These are phyloP conservation scores for Limnephilus auricula DNA, from an alignment of 2,888 invertebrate species.

Conservation along the genomic window DNA sequence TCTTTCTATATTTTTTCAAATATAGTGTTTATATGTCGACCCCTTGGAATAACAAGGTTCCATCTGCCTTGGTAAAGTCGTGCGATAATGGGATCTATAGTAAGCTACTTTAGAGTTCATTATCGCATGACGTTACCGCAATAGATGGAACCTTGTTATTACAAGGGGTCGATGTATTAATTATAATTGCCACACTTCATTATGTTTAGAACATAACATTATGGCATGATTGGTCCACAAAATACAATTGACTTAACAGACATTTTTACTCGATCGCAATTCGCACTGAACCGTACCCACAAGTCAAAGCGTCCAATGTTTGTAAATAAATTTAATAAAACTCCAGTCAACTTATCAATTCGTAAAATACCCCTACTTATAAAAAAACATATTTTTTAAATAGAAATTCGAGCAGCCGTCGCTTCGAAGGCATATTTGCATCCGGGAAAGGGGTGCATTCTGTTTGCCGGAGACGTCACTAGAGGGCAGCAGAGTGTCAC, in stretches of 20 bases:
- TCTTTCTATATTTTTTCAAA: not conserved
- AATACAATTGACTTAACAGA: not conserved
- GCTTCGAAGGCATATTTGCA: not conserved
- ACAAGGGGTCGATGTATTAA: too few species aligned
- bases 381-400: not conserved
- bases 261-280: not conserved
- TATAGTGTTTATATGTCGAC: not conserved
- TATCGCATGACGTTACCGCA: too few species aligned
- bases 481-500: slow-evolving; percentile 40
- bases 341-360: not conserved
- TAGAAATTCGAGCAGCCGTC: not conserved
- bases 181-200: not conserved
- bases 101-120: too few species aligned
- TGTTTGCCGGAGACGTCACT: slow-evolving; percentile 5
- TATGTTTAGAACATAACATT: not conserved
- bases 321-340: not conserved
- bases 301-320: not conserved
- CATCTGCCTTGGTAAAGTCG: too few species aligned
- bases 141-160: too few species aligned
- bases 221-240: not conserved
- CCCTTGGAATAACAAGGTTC: too few species aligned
- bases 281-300: not conserved
- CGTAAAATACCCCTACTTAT: too few species aligned
- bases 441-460: not conserved
- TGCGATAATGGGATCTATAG: too few species aligned